Conservation (phyloP, 2,113 vertebrate species). For the Peromyscus polionotus region DNA sequence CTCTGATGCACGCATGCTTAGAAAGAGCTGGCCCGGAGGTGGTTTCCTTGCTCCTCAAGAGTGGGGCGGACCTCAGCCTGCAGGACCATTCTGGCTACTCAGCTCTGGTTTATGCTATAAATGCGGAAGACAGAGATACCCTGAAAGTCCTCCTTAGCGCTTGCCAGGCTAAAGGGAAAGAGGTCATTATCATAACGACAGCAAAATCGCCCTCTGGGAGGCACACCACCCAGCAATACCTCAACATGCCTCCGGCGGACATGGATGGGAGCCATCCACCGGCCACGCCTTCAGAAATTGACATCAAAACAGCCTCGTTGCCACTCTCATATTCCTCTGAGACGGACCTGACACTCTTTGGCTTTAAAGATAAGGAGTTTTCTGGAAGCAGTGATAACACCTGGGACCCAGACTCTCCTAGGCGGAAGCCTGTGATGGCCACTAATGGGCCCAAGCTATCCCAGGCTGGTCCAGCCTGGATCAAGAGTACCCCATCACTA, state of each 20-base stretch:
- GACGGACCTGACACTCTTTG: conserved; percentile 82
- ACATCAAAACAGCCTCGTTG: conserved; percentile 84
- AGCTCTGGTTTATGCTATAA: conserved; percentile 93
- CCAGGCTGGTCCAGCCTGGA: conserved; percentile 87
- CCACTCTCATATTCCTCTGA: conserved; percentile 80
- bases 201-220: conserved; percentile 90
- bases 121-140: conserved; percentile 91
- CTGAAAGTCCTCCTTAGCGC: conserved; percentile 92
- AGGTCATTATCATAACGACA: conserved; percentile 96
- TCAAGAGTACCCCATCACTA: conserved; percentile 86
- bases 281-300: conserved; percentile 86
- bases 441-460: conserved; percentile 82
- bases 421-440: conserved; percentile 79
- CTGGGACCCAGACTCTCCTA: conserved; percentile 84
- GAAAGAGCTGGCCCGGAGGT: conserved; percentile 91
- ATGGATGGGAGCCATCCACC: conserved; percentile 82
- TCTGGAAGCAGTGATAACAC: conserved; percentile 53
- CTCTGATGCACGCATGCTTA: conserved; percentile 94
- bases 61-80: conserved; percentile 93
- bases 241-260: conserved; percentile 92
- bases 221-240: conserved; percentile 92
- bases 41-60: conserved; percentile 91
- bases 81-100: conserved; percentile 93
- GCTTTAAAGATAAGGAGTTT: conserved; percentile 84
- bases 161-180: conserved; percentile 93